phyloP scores from a whole-genome alignment of 2,888 invertebrate species.

The Tinea trinotella region DNA sequence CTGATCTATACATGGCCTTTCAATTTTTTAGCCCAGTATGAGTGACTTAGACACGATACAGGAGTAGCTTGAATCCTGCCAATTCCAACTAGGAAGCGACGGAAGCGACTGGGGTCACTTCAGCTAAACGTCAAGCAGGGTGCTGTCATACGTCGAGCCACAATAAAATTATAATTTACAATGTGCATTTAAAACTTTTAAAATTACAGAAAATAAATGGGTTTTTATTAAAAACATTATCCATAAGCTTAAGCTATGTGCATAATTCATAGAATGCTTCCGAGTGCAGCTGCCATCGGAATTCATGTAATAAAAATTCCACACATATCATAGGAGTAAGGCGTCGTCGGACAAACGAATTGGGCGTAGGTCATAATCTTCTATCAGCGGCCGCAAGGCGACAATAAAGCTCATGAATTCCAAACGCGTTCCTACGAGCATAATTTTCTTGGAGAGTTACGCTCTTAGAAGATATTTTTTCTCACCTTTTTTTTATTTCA shows the following conservation, averaged over 20 bases:
- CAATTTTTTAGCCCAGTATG: no score
- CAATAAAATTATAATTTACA: no score
- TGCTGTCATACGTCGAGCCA: no score
- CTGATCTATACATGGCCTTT: no score
- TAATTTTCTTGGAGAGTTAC: background rate
- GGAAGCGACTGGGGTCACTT: no score
- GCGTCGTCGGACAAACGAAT: constrained; percentile 14
- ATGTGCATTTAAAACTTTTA: no score
- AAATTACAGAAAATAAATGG: no score
- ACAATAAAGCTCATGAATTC: constrained; percentile 19
- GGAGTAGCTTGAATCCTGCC: no score
- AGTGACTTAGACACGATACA: no score
- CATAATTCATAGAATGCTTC: constrained; percentile 4
- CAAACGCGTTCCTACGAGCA: background rate
- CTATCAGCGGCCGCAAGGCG: constrained; percentile 11
- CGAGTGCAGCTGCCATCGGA: constrained; percentile 2
- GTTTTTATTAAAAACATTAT: no score
- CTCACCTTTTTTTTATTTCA: background rate
- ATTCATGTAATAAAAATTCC: constrained; percentile 19
- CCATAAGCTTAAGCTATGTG: background rate
- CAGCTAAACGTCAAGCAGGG: no score
- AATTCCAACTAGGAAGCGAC: no score
- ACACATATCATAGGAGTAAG: background rate
- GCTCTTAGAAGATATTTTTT: background rate
- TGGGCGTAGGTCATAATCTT: constrained; percentile 4